Base-by-base conservation (phyloP, 2,888 invertebrate species). In the Chrysolina oricalcia region DNA sequence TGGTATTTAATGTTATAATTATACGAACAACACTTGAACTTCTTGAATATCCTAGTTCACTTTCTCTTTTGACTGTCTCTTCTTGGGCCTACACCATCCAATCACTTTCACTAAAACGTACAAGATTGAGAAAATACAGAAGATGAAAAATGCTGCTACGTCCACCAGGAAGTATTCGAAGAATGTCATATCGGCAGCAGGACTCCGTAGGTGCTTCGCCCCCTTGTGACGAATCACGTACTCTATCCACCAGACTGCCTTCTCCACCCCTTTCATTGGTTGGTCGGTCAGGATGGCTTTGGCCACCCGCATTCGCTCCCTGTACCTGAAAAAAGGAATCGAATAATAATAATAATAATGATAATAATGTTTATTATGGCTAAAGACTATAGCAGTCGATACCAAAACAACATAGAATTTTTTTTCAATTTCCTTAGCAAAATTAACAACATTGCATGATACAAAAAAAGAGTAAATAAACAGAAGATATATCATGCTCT, bases 201-300 rank as follows among this genome's bases (percentile, higher is more conserved):
- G 85, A 1, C 90, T 89, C 1, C 89, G 88, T 11, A 91, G 85
- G 78, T 89, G 88, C 2, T 85, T 83, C 0, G 90, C 89, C 0
- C 89, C 89, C 13, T 87, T 84, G 75, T 91, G 88, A 17, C 89
- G 87, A 9, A 91, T 75, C 10, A 91, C 88, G 79, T 91, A 91
- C 74, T 91, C 91, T 1, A 90, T 90, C 91, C 91, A 91, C 89
- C 89, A 90, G 0, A 90, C 82, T 0, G 91, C 90, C 56, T 88
- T 87, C 53, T 91, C 90, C 41, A 89, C 53, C 0, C 88, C 84
- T 0, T 76, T 72, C 80, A 88, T 85, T 0, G 89, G 89, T 76
- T 89, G 86, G 73, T 90, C 90, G 3, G 77, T 73, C 80, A 89
- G 84, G 5, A 89, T 23, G 13, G 23, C 48, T 35, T 70, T 63